These are phyloP conservation scores for Drosophila kanapiae DNA, from an alignment of 1,140 invertebrate species.

Conservation along the genomic window DNA sequence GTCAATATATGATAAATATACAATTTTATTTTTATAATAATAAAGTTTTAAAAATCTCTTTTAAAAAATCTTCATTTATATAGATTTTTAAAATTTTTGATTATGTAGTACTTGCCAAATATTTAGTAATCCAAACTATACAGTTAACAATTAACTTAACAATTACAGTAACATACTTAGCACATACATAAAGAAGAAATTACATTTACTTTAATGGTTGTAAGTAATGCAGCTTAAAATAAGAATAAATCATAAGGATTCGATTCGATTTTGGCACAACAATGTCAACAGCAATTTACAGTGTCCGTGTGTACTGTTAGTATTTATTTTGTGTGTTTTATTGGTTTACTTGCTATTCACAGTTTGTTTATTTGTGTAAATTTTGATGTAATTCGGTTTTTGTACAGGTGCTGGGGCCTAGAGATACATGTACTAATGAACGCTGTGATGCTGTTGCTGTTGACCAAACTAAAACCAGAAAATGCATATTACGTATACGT, in stretches of 20 bases:
- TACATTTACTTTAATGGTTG: conserved; percentile 51
- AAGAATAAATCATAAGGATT: conserved; percentile 55
- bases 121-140: conserved; percentile 25
- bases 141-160: conserved; percentile 60
- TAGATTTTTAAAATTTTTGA: background rate
- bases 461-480: conserved; percentile 54
- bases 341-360: conserved; percentile 21
- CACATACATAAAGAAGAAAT: conserved; percentile 64
- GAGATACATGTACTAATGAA: conserved; percentile 50
- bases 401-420: conserved; percentile 32
- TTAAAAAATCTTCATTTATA: background rate
- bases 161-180: conserved; percentile 63
- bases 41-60: background rate
- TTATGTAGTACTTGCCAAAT: background rate
- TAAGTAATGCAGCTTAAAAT: conserved; percentile 54
- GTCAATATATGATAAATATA: background rate
- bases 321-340: conserved; percentile 4
- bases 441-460: conserved; percentile 22
- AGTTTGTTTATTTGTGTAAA: conserved; percentile 15
- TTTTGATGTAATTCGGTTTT: conserved; percentile 14
- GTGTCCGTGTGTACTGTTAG: conserved; percentile 40
- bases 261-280: conserved; percentile 32
- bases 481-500: conserved; percentile 46
- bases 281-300: conserved; percentile 63
- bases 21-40: background rate